Evolutionary conservation across 2,888 invertebrate species (phyloP).

Genomic region (Tetrapedia diversipes): DNA sequence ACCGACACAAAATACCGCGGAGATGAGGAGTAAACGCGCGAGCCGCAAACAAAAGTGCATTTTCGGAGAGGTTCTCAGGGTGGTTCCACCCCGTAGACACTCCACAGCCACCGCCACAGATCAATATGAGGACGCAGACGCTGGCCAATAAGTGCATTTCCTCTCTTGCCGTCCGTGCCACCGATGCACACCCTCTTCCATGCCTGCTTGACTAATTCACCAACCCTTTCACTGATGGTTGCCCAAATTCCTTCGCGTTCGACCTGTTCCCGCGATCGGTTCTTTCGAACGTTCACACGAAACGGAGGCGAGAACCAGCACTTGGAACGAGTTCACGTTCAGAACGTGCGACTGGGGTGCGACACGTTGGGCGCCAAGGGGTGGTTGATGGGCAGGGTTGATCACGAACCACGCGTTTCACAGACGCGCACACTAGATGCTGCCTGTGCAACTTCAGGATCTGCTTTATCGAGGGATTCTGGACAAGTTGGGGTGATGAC

Average conservation of each 20-base stretch:
- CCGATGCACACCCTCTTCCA: conserved; percentile 36
- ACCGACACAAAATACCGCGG: conserved; percentile 79
- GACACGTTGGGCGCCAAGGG: conserved; percentile 9
- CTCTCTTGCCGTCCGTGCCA: conserved; percentile 66
- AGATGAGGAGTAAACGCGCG: conserved; percentile 76
- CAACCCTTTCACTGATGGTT: neutral
- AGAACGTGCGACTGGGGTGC: conserved; percentile 16
- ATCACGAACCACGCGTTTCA: neutral
- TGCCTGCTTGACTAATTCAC: conserved; percentile 17
- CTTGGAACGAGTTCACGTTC: conserved; percentile 7
- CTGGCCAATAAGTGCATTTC: conserved; percentile 70
- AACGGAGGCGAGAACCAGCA: neutral
- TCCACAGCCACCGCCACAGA: conserved; percentile 65
- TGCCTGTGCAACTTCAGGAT: neutral
- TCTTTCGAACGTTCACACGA: too few relatives aligned
- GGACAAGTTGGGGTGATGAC: conserved; percentile 38
- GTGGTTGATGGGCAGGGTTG: conserved; percentile 41
- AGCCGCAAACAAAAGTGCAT: conserved; percentile 78
- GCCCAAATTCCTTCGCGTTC: too few relatives aligned
- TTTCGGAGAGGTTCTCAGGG: conserved; percentile 67
- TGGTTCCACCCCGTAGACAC: conserved; percentile 65
- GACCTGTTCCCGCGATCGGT: too few relatives aligned
- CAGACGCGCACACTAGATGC: conserved; percentile 36
- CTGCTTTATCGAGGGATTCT: conserved; percentile 66
- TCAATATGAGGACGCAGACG: conserved; percentile 75